Conservation (phyloP, 2,888 invertebrate species). For the Sphaeridia pumilis region DNA sequence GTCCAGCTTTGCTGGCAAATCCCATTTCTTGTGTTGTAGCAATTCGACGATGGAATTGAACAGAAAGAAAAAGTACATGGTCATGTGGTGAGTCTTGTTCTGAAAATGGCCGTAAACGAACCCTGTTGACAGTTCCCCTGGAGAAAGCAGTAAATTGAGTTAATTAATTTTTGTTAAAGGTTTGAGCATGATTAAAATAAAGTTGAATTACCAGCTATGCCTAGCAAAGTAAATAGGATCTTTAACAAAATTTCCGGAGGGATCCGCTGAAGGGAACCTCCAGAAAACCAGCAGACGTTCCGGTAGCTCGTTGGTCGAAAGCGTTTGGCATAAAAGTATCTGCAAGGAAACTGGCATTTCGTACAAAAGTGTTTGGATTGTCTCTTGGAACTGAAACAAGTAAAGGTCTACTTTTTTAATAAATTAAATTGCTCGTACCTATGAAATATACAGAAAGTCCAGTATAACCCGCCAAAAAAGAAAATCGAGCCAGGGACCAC, state of each 20-base stretch:
- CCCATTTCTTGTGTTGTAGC: slow-evolving; percentile 37
- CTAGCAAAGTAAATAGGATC: slow-evolving; percentile 36
- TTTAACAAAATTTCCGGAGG: slow-evolving; percentile 37
- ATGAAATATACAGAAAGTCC: slow-evolving; percentile 37
- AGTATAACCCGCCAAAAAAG: slow-evolving; percentile 36
- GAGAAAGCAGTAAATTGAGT: neutral
- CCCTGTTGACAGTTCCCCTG: too few relatives aligned
- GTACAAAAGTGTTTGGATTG: slow-evolving; percentile 1
- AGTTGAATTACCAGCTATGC: slow-evolving; percentile 36
- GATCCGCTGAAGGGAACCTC: slow-evolving; percentile 22
- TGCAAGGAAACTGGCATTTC: slow-evolving; percentile 13
- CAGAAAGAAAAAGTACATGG: slow-evolving; percentile 45
- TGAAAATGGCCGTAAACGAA: neutral
- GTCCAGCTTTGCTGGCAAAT: slow-evolving; percentile 40
- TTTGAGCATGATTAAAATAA: neutral
- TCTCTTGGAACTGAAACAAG: neutral
- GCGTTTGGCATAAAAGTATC: slow-evolving; percentile 34
- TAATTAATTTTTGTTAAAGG: neutral
- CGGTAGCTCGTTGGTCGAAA: slow-evolving; percentile 31
- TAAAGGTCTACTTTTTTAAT: slow-evolving; percentile 3
- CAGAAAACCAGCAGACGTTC: slow-evolving; percentile 27
- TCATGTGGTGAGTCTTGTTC: slow-evolving; percentile 43
- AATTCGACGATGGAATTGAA: slow-evolving; percentile 41
- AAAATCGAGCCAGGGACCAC: slow-evolving; percentile 42
- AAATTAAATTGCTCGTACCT: slow-evolving; percentile 27